A percentile compares a stretch with the other conserved stretches of the same genome.
These are phyloP conservation scores for Zelostemma sp. DNA, from an alignment of 1,140 invertebrate species.

Conservation along the genomic window DNA sequence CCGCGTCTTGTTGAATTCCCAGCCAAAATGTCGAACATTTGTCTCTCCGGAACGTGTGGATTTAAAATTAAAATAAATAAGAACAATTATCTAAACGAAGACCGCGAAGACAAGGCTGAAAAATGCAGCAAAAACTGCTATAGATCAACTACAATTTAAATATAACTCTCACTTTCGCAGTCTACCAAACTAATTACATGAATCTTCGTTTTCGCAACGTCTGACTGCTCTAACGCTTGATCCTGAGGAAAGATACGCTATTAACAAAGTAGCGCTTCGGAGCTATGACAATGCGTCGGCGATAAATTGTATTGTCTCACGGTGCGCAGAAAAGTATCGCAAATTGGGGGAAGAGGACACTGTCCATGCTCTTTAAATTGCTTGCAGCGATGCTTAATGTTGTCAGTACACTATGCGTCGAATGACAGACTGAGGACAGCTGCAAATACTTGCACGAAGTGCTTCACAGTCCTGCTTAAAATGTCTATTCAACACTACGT, in stretches of 20 bases:
- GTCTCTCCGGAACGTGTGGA: background rate
- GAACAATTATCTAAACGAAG: background rate
- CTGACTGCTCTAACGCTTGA: too few relatives aligned
- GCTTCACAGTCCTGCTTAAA: background rate
- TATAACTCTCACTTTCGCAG: too few relatives aligned
- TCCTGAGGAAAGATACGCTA: too few relatives aligned
- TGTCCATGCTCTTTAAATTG: constrained; percentile 5
- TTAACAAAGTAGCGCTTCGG: too few relatives aligned
- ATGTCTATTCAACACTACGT: background rate
- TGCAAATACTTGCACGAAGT: background rate
- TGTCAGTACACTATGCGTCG: background rate
- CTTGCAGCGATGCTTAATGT: constrained; percentile 1
- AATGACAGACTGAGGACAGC: background rate
- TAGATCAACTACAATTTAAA: too few relatives aligned
- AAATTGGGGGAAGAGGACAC: background rate
- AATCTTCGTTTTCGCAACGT: constrained; percentile 2
- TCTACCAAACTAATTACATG: too few relatives aligned
- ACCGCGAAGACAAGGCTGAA: too few relatives aligned
- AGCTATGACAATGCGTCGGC: background rate
- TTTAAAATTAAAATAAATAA: background rate
- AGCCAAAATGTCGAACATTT: constrained; percentile 12
- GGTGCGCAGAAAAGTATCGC: background rate
- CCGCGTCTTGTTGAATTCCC: constrained; percentile 9
- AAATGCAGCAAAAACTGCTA: too few relatives aligned
- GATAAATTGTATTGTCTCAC: background rate